Evolutionary conservation across 2,888 invertebrate genomes (phyloP).

Genomic region (Meliscaeva auricollis): DNA sequence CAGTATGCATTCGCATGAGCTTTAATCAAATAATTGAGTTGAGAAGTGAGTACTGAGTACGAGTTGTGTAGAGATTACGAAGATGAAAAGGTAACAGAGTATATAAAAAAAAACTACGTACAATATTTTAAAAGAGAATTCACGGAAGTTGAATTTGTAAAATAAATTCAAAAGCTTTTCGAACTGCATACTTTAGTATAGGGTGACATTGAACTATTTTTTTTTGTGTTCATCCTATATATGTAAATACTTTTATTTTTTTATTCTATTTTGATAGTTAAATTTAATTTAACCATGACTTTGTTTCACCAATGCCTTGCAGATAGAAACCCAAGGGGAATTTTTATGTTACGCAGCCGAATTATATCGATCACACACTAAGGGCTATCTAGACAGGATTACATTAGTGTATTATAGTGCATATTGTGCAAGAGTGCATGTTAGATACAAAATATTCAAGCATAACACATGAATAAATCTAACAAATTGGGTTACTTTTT

Average conservation of each 20-base stretch:
- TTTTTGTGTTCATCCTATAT: constrained; percentile 10
- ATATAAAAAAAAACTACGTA: constrained; percentile 9
- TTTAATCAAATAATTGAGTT: constrained; percentile 51
- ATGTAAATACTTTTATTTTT: background rate
- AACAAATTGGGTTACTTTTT: too few species aligned
- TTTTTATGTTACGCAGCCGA: background rate
- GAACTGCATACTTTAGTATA: constrained; percentile 47
- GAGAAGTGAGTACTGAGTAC: constrained; percentile 4
- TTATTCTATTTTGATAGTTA: constrained; percentile 33
- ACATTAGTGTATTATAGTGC: background rate
- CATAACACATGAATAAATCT: background rate
- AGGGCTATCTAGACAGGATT: background rate
- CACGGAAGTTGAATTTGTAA: constrained; percentile 60
- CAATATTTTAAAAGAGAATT: constrained; percentile 47
- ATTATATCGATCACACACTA: constrained; percentile 15
- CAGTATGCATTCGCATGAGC: constrained; percentile 33
- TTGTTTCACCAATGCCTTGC: constrained; percentile 2
- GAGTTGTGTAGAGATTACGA: background rate
- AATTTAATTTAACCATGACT: constrained; percentile 39
- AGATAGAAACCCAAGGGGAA: background rate
- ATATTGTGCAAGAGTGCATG: background rate
- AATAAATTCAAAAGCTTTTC: constrained; percentile 45
- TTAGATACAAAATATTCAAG: too few species aligned
- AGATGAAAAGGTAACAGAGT: background rate
- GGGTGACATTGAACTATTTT: constrained; percentile 74